phyloP scores from a whole-genome alignment of 2,888 invertebrate genomes.

The Ophion costatus region DNA sequence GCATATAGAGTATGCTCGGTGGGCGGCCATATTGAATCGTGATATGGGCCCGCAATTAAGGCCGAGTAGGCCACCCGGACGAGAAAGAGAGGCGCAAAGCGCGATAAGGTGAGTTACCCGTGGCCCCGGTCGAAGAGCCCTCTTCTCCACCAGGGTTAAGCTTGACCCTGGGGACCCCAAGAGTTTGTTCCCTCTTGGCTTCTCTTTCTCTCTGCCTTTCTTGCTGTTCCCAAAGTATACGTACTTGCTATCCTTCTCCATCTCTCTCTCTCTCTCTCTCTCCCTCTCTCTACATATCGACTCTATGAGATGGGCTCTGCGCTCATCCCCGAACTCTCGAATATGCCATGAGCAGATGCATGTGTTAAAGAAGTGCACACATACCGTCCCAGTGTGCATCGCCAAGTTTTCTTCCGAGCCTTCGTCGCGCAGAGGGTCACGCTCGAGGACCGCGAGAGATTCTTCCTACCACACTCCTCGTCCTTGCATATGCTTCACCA shows the following conservation, averaged over 20 bases:
- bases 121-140: constrained; percentile 64
- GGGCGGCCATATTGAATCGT: constrained; percentile 83
- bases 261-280: constrained; percentile 30
- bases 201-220: constrained; percentile 42
- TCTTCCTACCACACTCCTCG: constrained; percentile 26
- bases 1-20: constrained; percentile 74
- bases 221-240: constrained; percentile 55
- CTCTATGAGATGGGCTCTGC: constrained; percentile 61
- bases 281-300: constrained; percentile 64
- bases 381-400: constrained; percentile 25
- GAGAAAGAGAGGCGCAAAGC: constrained; percentile 75
- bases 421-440: constrained; percentile 77
- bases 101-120: constrained; percentile 81
- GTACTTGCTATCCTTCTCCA: constrained; percentile 41
- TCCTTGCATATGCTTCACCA: not conserved
- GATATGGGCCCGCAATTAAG: constrained; percentile 83
- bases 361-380: constrained; percentile 21
- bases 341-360: constrained; percentile 1
- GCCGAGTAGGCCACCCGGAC: constrained; percentile 83
- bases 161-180: constrained; percentile 77
- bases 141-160: constrained; percentile 74
- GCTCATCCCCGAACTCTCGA: constrained; percentile 35
- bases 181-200: constrained; percentile 63
- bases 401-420: constrained; percentile 29
- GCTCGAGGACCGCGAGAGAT: constrained; percentile 79